phyloP scores from a whole-genome alignment of 2,888 invertebrate genomes.

The Cephus spinipes region DNA sequence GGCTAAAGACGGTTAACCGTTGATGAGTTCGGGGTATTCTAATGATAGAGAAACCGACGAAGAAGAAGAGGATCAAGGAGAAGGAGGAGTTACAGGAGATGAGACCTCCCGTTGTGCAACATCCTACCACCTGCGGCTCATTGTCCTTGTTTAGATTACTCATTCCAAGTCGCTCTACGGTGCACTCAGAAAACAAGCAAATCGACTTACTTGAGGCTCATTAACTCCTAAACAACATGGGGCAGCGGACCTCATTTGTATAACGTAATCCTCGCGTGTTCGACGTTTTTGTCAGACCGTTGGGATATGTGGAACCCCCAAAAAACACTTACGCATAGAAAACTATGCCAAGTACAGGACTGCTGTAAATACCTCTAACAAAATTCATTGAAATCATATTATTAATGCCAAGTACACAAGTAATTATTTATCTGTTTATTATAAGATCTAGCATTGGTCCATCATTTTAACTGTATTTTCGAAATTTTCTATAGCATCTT shows the following conservation, averaged over 20 bases:
- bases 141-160: slow-evolving; percentile 55
- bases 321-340: no score
- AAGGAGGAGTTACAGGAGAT: slow-evolving; percentile 20
- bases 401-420: no score
- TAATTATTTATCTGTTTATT: no score
- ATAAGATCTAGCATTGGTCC: no score
- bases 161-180: slow-evolving; percentile 21
- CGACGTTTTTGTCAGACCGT: neutral
- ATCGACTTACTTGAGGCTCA: slow-evolving; percentile 26
- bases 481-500: no score
- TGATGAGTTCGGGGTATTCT: slow-evolving; percentile 53
- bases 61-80: slow-evolving; percentile 20
- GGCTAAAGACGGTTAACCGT: slow-evolving; percentile 48
- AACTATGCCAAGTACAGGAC: no score
- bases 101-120: slow-evolving; percentile 45
- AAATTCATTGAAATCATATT: no score
- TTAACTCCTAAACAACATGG: slow-evolving; percentile 7
- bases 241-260: slow-evolving; percentile 11
- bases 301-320: neutral
- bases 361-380: no score
- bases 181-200: slow-evolving; percentile 38
- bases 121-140: slow-evolving; percentile 54
- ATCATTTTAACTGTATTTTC: no score
- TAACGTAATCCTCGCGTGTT: slow-evolving; percentile 11
- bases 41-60: slow-evolving; percentile 24